Evolutionary conservation across 2,888 invertebrate species (phyloP), one percentile per base, ranked within the genome.

Genomic region (Holacanthella duospinosa): DNA sequence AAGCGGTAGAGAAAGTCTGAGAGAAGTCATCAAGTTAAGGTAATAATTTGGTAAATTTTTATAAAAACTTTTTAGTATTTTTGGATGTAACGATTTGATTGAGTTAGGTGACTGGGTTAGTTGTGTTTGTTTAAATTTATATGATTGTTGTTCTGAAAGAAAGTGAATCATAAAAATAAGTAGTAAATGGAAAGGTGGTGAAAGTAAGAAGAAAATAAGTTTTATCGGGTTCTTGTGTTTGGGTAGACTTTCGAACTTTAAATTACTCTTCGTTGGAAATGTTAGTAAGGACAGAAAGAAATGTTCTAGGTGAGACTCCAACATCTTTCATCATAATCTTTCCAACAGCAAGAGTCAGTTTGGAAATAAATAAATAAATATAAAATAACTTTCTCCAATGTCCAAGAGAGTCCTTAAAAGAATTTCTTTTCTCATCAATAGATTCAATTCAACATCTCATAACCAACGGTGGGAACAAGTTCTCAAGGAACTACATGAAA

Each of bases 391-490:
- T 48, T 48, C 36, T 48, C n/a, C 48, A 43, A 19, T 58, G n/a
- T 43, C 24, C n/a, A 26, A 26, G 55, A 55, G 26, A 16, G 55
- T 27, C 26, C 55, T 25, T 55, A 27, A 27, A 26, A 27, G 12
- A 27, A 6, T 16, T 21, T 53, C 24, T 21, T 53, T 53, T 53
- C 21, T 27, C 28, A 6, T 25, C 26, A 55, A 55, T 55, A 91
- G 91, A 77, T 82, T 84, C 60, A 86, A 89, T 75, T 90, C 88
- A 29, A 86, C 88, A 19, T 88, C 89, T 0, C 92, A 94, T 74
- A 83, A 84, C 64, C 82, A 86, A 1, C 84, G 95, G 70, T 89
- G 89, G 89, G 85, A 86, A 68, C 86, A 87, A 72, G 89, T 94
- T 4, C 85, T 87, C 70, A 85, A 85, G 65, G 88, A 90, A 77